These are phyloP conservation scores for Pterophyllum scalare DNA, from an alignment of 2,113 vertebrate species.

Conservation along the genomic window DNA sequence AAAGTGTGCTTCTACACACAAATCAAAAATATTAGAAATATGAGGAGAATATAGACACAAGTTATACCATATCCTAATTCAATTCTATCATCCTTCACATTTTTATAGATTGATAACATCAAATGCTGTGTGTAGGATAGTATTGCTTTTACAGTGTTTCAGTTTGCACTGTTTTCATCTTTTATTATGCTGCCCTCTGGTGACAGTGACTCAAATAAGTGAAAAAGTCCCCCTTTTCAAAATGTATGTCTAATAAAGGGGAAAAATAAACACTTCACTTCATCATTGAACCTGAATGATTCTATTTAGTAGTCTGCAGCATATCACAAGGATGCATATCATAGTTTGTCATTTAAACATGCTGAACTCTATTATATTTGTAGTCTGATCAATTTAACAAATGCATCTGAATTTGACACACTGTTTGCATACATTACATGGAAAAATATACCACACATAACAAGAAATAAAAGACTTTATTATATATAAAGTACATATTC, in stretches of 20 bases:
- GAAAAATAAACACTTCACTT: neutral
- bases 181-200: constrained; percentile 70
- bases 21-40: neutral
- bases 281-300: neutral
- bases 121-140: rapidly evolving
- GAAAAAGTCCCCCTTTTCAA: neutral
- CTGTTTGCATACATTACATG: neutral
- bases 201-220: neutral
- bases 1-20: neutral
- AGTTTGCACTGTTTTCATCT: neutral
- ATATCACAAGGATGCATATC: too few relatives aligned
- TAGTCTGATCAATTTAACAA: neutral
- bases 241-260: neutral
- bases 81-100: neutral
- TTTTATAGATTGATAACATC: neutral
- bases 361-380: rapidly evolving
- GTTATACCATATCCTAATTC: neutral
- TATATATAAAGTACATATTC: neutral
- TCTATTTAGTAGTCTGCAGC: too few relatives aligned
- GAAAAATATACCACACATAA: neutral
- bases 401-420: neutral
- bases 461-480: neutral
- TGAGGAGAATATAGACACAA: neutral
- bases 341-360: too few relatives aligned
- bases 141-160: neutral